Evolutionary conservation across 2,797 vertebrate species (phyloP).

Genomic region (Malurus splendens): DNA sequence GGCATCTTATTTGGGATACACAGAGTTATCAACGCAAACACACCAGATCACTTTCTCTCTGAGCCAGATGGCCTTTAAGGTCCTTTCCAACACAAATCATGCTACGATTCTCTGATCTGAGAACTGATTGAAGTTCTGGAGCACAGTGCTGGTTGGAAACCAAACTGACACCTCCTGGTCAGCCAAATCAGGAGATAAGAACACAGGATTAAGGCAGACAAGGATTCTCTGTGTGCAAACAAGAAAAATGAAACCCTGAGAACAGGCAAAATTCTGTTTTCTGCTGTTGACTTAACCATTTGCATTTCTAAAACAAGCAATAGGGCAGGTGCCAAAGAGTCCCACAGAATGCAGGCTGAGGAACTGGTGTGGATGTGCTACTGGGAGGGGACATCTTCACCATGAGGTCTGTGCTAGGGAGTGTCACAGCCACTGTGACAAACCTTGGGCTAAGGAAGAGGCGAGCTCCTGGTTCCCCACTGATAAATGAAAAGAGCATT

Average conservation of each 20-base stretch:
- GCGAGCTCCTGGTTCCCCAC: not conserved
- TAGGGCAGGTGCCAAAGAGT: not conserved
- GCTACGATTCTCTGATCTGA: not conserved
- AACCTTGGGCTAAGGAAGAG: not conserved
- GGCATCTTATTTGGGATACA: not conserved
- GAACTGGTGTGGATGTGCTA: accelerated
- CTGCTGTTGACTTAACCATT: not conserved
- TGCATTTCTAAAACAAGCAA: not conserved
- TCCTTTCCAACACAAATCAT: not conserved
- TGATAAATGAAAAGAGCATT: not conserved
- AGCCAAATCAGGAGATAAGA: not conserved
- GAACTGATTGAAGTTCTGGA: not conserved
- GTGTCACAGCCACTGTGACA: not conserved
- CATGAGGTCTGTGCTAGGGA: not conserved
- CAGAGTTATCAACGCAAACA: not conserved
- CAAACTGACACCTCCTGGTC: not conserved
- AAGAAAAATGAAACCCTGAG: not conserved
- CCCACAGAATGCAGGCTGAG: not conserved
- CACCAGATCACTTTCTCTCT: not conserved
- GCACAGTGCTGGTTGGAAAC: not conserved
- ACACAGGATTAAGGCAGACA: not conserved
- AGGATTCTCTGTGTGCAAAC: not conserved
- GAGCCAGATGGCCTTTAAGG: not conserved
- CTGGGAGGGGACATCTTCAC: not conserved
- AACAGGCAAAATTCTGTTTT: not conserved